Evolutionary conservation across 2,113 vertebrate species (phyloP), one percentile per base, ranked within the genome.

Genomic region (Tylochromis polylepis): DNA sequence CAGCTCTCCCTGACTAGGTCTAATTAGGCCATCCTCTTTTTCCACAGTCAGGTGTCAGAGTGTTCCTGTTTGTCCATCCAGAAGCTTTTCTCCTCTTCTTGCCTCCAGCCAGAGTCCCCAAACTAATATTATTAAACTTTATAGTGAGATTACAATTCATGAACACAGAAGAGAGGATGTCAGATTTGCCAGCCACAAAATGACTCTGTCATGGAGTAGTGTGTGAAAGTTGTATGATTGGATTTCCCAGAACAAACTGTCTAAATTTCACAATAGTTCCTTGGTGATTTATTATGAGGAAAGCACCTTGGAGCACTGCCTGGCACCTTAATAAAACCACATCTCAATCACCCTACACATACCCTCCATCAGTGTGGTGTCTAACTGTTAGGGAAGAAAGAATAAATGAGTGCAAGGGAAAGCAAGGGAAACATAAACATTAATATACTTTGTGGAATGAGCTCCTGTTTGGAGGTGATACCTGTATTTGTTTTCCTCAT

Each of bases 21-120:
- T 95, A 95, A 95, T 96, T 94, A 93, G 86, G 14, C 89, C 49
- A 88, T 91, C 82, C 60, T 88, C 51, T 49, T 87, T 94, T 94
- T 95, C 86, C 91, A 91, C 87, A 94, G 83, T 84, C 83, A 91
- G 90, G 91, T 94, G 93, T 95, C 89, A 91, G 86, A 91, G 88
- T 88, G 83, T 89, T 82, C 49, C 84, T 62, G 86, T 75, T 83
- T 85, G 89, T 93, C 92, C 91, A 89, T 82, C 87, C 65, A 81
- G 65, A 81, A 82, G 85, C 79, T 59, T 86, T 77, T 53, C 27
- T 77, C 22, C 67, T 80, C 77, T 88, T 89, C 79, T 87, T 27
- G 89, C 94, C 94, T 57, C 84, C 60, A 84, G 93, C 72, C 83
- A 92, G 86, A 94, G 85, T 89, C 88, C 83, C 80, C 56, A 87